Evolutionary conservation across 2,113 vertebrate genomes (phyloP), one percentile per base, ranked within the genome.

Genomic region (Varanus salvator): DNA sequence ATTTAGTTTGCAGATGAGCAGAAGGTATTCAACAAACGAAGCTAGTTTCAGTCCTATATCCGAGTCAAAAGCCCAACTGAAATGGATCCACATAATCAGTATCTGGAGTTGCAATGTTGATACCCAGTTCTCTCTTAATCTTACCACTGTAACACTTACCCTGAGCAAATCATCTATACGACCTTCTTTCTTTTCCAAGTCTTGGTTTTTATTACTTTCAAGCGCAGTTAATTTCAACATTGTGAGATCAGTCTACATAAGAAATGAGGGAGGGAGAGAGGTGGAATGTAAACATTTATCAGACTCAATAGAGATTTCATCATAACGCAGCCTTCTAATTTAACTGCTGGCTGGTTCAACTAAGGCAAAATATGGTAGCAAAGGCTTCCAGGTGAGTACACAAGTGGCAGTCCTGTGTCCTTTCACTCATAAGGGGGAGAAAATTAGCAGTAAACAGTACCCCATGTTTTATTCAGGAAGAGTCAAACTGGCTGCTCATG

Each of bases 171-270:
- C 99, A 96, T 99, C 99, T 98, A 99, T 99, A 95, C 99, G 98
- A 92, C 99, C 99, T 97, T 99, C 99, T 95, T 99, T 99, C 97
- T 99, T 99, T 97, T 99, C 99, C 97, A 99, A 97, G 97, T 99
- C 99, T 94, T 99, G 97, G 96, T 98, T 99, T 97, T 99, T 99
- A 96, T 98, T 99, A 98, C 98, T 99, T 98, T 99, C 99, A 97
- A 99, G 98, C 96, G 99, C 98, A 97, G 99, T 98, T 98, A 99
- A 96, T 97, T 99, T 99, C 95, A 98, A 96, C 97, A 98, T 98
- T 92, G 99, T 99, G 93, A 99, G 98, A 97, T 99, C 99, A 96
- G 99, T 99, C 99, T 99, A 93, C 87, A 97, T 75, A 92, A 95
- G 90, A 96, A 91, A 11, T 64, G 60, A 64, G 60, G 31, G 52